phyloP scores from a whole-genome alignment of 2,797 vertebrate species.

The Antennarius maculatus region DNA sequence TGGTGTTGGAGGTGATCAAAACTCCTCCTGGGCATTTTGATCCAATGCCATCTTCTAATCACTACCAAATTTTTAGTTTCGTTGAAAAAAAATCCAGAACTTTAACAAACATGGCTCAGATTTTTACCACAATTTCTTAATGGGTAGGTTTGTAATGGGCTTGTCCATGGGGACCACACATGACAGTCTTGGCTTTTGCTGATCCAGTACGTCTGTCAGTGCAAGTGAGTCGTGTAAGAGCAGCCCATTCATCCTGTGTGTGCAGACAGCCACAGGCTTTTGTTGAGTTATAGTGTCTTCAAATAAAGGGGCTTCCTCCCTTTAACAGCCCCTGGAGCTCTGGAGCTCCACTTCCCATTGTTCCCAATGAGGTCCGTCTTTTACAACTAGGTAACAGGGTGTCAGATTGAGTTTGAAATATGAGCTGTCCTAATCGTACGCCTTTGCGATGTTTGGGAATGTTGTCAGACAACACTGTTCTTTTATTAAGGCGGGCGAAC shows the following conservation, averaged over 20 bases:
- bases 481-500: constrained; percentile 30
- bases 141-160: constrained; percentile 31
- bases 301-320: constrained; percentile 84
- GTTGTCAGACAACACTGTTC: constrained; percentile 30
- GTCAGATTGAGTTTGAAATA: constrained; percentile 76
- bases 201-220: constrained; percentile 63
- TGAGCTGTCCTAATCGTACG: constrained; percentile 48
- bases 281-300: constrained; percentile 81
- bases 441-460: constrained; percentile 53
- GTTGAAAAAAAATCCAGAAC: constrained; percentile 1
- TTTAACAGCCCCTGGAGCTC: constrained; percentile 78
- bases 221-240: constrained; percentile 69
- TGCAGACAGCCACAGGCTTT: constrained; percentile 81
- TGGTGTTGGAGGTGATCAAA: constrained; percentile 31
- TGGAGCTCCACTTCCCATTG: constrained; percentile 76
- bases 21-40: constrained; percentile 5
- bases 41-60: not conserved
- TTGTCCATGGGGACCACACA: constrained; percentile 67
- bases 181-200: constrained; percentile 49
- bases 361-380: constrained; percentile 79
- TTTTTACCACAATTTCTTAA: constrained; percentile 27
- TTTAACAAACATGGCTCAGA: not conserved
- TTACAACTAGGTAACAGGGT: constrained; percentile 81
- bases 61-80: not conserved
- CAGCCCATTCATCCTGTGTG: constrained; percentile 74